phyloP scores from a whole-genome alignment of 2,797 vertebrate genomes.

The Poecilia velifera region DNA sequence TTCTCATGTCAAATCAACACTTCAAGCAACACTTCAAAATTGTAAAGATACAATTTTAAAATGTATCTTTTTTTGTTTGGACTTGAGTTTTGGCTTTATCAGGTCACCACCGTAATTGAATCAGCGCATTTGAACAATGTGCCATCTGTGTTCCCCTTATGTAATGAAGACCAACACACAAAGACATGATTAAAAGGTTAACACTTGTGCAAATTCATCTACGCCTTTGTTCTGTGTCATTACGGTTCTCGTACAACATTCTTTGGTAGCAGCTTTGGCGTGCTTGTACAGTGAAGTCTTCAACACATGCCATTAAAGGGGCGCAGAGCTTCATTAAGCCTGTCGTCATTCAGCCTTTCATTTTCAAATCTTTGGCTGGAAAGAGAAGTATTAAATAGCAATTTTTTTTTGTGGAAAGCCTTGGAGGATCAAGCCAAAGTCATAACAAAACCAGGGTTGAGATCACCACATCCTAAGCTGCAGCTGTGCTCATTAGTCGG shows the following conservation, averaged over 20 bases:
- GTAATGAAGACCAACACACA: conserved; percentile 22
- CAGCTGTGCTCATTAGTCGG: conserved; percentile 79
- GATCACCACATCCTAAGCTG: conserved; percentile 63
- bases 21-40: neutral
- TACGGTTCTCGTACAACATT: conserved; percentile 34
- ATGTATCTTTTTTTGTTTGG: neutral
- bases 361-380: conserved; percentile 40
- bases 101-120: conserved; percentile 22
- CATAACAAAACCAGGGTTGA: conserved; percentile 72
- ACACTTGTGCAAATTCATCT: conserved; percentile 25
- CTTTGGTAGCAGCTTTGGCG: conserved; percentile 58
- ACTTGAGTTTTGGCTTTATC: conserved; percentile 12
- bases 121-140: conserved; percentile 28
- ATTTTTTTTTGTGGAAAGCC: conserved; percentile 42
- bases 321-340: conserved; percentile 47
- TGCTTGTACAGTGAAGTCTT: conserved; percentile 69
- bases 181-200: conserved; percentile 26
- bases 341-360: conserved; percentile 61
- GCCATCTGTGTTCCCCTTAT: conserved; percentile 25
- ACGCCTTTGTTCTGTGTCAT: conserved; percentile 43
- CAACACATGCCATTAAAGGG: conserved; percentile 67
- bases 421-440: conserved; percentile 54
- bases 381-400: conserved; percentile 57
- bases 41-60: no score
- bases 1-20: neutral